These are phyloP conservation scores for Caenorhabditis briggsae DNA, from an alignment of 1,140 invertebrate genomes.

Conservation along the genomic window DNA sequence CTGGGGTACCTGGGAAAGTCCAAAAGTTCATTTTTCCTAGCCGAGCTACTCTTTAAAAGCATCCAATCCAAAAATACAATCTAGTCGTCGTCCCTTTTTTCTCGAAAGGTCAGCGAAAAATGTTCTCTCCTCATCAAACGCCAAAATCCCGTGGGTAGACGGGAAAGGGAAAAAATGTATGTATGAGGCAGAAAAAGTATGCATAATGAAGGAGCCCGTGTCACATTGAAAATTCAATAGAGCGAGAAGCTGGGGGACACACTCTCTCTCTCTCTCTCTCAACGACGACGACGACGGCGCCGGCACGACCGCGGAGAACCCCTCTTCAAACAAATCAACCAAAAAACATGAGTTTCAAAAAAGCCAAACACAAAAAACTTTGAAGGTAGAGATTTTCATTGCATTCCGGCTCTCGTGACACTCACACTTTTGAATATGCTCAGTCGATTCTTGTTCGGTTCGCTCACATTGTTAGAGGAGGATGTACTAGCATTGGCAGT, in stretches of 20 bases:
- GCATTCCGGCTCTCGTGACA: not conserved
- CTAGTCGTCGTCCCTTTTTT: not conserved
- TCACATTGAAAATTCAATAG: conserved; percentile 56
- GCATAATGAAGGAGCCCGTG: conserved; percentile 51
- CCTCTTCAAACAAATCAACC: conserved; percentile 4
- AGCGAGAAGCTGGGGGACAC: conserved; percentile 34
- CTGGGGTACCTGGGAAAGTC: not conserved
- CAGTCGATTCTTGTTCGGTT: conserved; percentile 50
- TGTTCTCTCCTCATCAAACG: not conserved
- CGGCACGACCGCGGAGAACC: not conserved
- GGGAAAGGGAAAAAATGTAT: conserved; percentile 8
- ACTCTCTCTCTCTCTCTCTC: too few species aligned
- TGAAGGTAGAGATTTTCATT: not conserved
- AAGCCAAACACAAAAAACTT: not conserved
- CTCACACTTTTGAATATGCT: conserved; percentile 53
- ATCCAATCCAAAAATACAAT: not conserved
- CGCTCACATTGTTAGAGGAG: conserved; percentile 48
- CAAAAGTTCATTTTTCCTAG: not conserved
- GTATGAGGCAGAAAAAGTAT: conserved; percentile 43
- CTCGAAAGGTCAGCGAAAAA: not conserved
- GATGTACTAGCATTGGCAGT: conserved; percentile 11
- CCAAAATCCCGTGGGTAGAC: not conserved
- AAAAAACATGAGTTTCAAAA: not conserved
- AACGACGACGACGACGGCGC: not conserved
- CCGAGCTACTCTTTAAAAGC: not conserved